These are phyloP conservation scores for Heterohyrax brucei DNA, from an alignment of 2,797 vertebrate genomes.

Conservation along the genomic window DNA sequence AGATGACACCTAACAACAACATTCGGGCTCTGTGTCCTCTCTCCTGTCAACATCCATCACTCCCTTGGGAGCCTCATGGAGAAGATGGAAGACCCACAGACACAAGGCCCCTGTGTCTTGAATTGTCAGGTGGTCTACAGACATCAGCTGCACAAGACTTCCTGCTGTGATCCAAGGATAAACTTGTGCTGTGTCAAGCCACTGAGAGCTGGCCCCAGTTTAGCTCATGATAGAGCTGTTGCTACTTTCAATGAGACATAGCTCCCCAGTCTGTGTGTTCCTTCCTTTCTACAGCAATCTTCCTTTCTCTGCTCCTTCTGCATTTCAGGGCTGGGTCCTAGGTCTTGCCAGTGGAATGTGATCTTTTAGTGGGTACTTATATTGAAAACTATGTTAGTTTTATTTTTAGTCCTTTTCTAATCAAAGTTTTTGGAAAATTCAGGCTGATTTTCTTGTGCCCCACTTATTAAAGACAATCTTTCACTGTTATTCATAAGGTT, in stretches of 20 bases:
- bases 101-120: not conserved
- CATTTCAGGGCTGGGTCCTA: not conserved
- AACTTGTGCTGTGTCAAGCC: no score
- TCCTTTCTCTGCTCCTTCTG: not conserved
- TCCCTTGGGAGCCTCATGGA: not conserved
- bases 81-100: not conserved
- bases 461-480: not conserved
- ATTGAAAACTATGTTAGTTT: not conserved
- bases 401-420: conserved; percentile 13
- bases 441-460: not conserved
- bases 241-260: no score
- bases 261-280: not conserved
- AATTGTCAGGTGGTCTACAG: not conserved
- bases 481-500: no score
- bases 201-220: no score
- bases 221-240: no score
- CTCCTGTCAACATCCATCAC: not conserved
- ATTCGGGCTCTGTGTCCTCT: not conserved
- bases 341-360: not conserved
- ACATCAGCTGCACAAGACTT: not conserved
- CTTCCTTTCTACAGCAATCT: not conserved
- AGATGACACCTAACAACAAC: no score
- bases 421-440: not conserved
- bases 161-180: not conserved
- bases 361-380: not conserved